These are phyloP conservation scores for Lagopus muta DNA, from an alignment of 2,113 vertebrate species.

Conservation along the genomic window DNA sequence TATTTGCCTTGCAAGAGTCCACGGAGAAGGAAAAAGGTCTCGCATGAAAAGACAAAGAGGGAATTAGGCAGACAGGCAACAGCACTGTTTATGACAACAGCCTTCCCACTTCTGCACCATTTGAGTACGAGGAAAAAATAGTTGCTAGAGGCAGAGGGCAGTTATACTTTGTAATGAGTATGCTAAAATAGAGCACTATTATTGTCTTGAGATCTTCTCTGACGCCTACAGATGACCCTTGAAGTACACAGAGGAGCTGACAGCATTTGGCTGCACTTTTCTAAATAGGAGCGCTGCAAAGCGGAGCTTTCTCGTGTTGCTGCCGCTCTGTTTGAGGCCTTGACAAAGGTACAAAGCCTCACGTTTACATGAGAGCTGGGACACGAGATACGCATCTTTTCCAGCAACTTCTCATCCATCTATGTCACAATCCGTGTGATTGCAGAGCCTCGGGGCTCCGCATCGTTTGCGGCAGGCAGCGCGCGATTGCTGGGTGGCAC, in stretches of 20 bases:
- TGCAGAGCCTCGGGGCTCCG: neutral
- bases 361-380: neutral
- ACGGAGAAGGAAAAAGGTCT: neutral
- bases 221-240: constrained; percentile 62
- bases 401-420: neutral
- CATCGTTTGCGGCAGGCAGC: accelerated
- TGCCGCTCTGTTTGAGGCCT: neutral
- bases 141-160: constrained; percentile 65
- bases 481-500: neutral
- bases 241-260: neutral
- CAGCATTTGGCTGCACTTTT: neutral
- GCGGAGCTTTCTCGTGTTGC: neutral
- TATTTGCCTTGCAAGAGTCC: neutral
- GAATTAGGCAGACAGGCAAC: neutral
- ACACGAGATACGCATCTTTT: accelerated
- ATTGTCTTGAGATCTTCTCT: constrained; percentile 59
- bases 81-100: neutral
- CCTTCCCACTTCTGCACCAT: neutral
- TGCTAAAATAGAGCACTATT: constrained; percentile 67
- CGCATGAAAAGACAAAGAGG: neutral
- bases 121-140: constrained; percentile 20
- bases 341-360: neutral
- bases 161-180: constrained; percentile 48
- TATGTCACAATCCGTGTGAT: accelerated
- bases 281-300: neutral